A percentile compares a stretch with the other conserved stretches of the same genome.
Conservation (phyloP, 2,797 vertebrate species). For the Pseudomugil gertrudae region DNA sequence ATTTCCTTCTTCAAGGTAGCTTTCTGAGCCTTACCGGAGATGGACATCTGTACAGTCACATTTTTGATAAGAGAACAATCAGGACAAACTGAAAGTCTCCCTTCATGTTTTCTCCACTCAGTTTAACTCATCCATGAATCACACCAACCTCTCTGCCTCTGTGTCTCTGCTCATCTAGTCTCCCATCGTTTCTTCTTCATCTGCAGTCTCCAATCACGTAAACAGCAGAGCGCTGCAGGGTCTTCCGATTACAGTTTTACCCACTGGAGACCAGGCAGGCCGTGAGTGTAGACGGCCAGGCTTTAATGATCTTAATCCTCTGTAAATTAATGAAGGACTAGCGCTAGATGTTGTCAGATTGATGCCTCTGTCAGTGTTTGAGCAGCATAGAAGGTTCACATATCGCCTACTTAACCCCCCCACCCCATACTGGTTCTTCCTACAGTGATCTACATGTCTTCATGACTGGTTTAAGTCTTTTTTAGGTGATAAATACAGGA, state of each 20-base stretch:
- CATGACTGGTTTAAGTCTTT: slow-evolving; percentile 8
- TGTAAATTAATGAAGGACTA: slow-evolving; percentile 56
- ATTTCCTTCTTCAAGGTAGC: too few relatives aligned
- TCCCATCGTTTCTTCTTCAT: slow-evolving; percentile 42
- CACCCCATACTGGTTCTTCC: slow-evolving; percentile 41
- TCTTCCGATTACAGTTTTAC: slow-evolving; percentile 45
- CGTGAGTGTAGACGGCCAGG: slow-evolving; percentile 15
- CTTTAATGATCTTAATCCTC: slow-evolving; percentile 73
- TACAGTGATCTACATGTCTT: slow-evolving; percentile 38
- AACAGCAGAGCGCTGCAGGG: slow-evolving; percentile 64
- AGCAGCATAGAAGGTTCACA: slow-evolving; percentile 39
- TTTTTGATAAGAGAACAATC: slow-evolving; percentile 20
- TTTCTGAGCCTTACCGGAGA: too few relatives aligned
- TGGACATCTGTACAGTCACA: too few relatives aligned
- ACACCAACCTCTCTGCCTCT: slow-evolving; percentile 6
- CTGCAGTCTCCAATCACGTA: slow-evolving; percentile 58
- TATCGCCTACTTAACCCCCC: slow-evolving; percentile 17
- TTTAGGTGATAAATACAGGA: not conserved
- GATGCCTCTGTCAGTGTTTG: slow-evolving; percentile 34
- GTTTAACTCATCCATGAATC: slow-evolving; percentile 27
- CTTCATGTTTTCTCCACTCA: slow-evolving; percentile 18
- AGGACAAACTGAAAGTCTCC: slow-evolving; percentile 21
- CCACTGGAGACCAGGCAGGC: slow-evolving; percentile 38
- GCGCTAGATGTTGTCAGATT: slow-evolving; percentile 55
- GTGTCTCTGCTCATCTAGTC: slow-evolving; percentile 15